Conservation (phyloP, 2,888 invertebrate genomes). For the Spodoptera exigua region DNA sequence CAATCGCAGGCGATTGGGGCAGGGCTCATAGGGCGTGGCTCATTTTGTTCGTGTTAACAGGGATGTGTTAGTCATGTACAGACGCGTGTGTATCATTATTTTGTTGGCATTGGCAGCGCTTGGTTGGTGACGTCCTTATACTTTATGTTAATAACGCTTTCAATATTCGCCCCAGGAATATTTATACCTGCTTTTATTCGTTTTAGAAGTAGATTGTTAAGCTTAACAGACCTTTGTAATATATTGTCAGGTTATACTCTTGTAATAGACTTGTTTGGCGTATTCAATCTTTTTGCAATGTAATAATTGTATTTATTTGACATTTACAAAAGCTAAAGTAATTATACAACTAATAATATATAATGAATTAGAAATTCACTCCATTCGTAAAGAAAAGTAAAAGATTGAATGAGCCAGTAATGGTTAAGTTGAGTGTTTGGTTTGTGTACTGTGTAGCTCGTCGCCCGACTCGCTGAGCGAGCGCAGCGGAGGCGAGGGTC, state of each 20-base stretch:
- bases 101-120: constrained; percentile 49
- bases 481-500: constrained; percentile 93
- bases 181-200: constrained; percentile 49
- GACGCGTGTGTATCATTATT: constrained; percentile 36
- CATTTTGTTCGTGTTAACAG: constrained; percentile 14
- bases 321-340: no score
- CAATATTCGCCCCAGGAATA: constrained; percentile 31
- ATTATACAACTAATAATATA: no score
- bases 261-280: neutral
- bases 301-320: no score
- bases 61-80: constrained; percentile 26
- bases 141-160: constrained; percentile 49
- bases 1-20: constrained; percentile 30
- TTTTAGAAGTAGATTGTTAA: constrained; percentile 45
- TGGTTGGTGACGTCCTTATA: constrained; percentile 44
- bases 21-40: constrained; percentile 1
- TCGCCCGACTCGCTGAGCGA: constrained; percentile 97
- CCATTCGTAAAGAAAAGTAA: no score
- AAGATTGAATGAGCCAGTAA: no score
- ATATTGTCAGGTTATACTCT: constrained; percentile 6
- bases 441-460: constrained; percentile 89
- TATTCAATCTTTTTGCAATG: no score
- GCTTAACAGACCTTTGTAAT: constrained; percentile 30
- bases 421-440: no score
- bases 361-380: no score